Evolutionary conservation across 2,888 invertebrate species (phyloP).

Genomic region (Plemyria rubiginata): DNA sequence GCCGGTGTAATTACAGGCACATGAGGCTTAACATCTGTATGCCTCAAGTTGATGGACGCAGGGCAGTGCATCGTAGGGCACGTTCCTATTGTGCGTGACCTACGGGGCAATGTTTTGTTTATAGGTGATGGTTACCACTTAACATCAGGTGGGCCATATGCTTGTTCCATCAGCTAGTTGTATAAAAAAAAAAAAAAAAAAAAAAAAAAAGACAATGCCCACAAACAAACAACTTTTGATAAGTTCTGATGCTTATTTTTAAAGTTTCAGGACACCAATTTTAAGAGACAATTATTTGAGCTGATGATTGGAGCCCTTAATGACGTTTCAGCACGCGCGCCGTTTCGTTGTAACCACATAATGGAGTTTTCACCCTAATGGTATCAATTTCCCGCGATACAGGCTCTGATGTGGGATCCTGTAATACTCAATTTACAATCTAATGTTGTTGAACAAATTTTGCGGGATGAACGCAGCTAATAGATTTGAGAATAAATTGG

Average conservation of each 20-base stretch:
- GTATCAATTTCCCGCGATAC: constrained; percentile 71
- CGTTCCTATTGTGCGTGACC: no score
- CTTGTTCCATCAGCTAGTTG: no score
- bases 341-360: constrained; percentile 72
- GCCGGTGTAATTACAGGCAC: no score
- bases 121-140: no score
- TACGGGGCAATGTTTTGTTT: no score
- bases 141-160: no score
- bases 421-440: constrained; percentile 51
- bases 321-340: constrained; percentile 65
- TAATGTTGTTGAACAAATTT: constrained; percentile 38
- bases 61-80: no score
- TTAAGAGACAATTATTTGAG: constrained; percentile 36
- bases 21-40: no score
- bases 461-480: constrained; percentile 17
- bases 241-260: neutral
- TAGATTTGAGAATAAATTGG: constrained; percentile 22
- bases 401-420: constrained; percentile 51
- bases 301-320: constrained; percentile 57
- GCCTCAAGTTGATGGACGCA: no score
- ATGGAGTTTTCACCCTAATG: constrained; percentile 74
- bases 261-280: constrained; percentile 17
- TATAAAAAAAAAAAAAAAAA: no score
- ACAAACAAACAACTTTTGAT: neutral
- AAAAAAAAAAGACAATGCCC: neutral